Evolutionary conservation across 2,797 vertebrate genomes (phyloP).

Genomic region (Pteronotus mesoamericanus): DNA sequence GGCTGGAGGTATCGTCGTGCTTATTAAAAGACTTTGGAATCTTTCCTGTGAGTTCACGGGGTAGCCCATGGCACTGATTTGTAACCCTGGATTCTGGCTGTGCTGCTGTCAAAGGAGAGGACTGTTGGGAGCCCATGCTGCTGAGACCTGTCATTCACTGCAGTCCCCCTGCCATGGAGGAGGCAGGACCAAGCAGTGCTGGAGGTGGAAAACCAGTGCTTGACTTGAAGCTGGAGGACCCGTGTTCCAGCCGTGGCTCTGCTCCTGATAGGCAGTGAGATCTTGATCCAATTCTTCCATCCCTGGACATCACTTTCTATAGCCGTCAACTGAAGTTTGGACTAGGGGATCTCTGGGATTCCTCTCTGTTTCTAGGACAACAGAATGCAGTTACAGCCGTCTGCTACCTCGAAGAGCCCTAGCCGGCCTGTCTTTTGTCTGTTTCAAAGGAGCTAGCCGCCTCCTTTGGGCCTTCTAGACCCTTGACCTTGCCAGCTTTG

Average conservation of each 20-base stretch:
- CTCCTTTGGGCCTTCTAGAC: neutral
- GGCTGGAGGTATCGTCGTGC: neutral
- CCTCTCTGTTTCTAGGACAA: slow-evolving; percentile 23
- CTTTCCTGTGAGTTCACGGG: neutral
- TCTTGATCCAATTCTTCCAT: neutral
- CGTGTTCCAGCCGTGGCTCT: neutral
- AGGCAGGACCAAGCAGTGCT: neutral
- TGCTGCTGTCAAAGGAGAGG: neutral
- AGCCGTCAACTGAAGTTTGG: neutral
- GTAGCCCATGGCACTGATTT: neutral
- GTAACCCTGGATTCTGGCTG: neutral
- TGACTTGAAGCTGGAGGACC: neutral
- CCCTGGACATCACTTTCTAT: neutral
- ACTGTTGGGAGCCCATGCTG: neutral
- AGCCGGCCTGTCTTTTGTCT: slow-evolving; percentile 23
- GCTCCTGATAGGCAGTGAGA: neutral
- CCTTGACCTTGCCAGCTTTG: neutral
- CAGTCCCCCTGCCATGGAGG: neutral
- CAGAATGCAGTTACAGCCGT: slow-evolving; percentile 25
- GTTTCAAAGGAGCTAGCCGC: neutral
- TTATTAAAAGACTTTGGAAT: neutral
- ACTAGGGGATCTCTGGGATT: neutral
- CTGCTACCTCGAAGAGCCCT: slow-evolving; percentile 67
- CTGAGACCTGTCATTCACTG: neutral
- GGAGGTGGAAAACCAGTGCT: neutral